Evolutionary conservation across 2,797 vertebrate species (phyloP), one percentile per base, ranked within the genome.

Genomic region (Paratrypauchen microcephalus): DNA sequence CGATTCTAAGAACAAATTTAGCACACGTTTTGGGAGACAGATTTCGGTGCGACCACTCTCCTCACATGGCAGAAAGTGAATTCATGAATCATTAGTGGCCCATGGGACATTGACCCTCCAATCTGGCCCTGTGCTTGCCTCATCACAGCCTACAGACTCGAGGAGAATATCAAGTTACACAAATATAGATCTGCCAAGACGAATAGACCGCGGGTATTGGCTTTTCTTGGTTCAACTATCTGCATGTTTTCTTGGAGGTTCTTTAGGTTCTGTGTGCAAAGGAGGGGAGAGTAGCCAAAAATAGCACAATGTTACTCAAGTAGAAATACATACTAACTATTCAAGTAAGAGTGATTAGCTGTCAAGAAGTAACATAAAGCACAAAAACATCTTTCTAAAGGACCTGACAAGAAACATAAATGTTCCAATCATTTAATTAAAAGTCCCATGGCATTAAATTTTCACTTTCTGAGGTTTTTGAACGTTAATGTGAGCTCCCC

Each of bases 21-120:
- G 59, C 36, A 15, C 32, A 61, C n/a, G 23, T 36, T 41, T 23
- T 41, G 48, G 52, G 71, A 76, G 80, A 80, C 77, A 73, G 65
- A 77, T 60, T 70, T 81, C 67, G 77, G 41, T 73, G 72, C 47
- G 72, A 79, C 81, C 68, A 52, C 16, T 65, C 67, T 78, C 66
- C 70, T 67, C 21, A 71, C 79, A 71, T 82, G 83, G 85, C 83
- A 86, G 68, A 71, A 83, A 82, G 79, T 74, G 83, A 85, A 86
- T 88, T 77, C 78, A 89, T 89, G 82, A 88, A 90, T 89, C 87
- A 87, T 87, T 83, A 81, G 73, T 78, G 83, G 82, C 83, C 83
- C 81, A 76, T 74, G 79, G 83, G 76, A 83, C 68, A 81, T 58
- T 80, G 86, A 89, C 86, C 88, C 75, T 78, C 84, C 83, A 72